These are phyloP conservation scores for Chelonoidis abingdonii DNA, from an alignment of 2,113 vertebrate species.

Conservation along the genomic window DNA sequence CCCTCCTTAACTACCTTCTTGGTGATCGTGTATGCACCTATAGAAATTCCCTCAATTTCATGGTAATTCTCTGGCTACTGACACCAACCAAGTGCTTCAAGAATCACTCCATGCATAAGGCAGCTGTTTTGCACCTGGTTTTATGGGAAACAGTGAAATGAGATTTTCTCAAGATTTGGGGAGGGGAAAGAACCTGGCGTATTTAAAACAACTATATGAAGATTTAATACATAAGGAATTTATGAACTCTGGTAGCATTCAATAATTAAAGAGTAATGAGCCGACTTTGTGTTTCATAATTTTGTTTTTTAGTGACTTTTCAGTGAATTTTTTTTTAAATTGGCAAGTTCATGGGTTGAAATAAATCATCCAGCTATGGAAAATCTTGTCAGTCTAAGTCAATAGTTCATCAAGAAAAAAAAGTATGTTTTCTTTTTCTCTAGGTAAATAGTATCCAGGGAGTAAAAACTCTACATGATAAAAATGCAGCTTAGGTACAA, in stretches of 20 bases:
- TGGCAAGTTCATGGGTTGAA: not conserved
- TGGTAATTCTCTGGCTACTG: slow-evolving; percentile 46
- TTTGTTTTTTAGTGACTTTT: not conserved
- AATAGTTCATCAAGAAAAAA: not conserved
- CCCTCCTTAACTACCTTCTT: slow-evolving; percentile 42
- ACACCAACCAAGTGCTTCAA: slow-evolving; percentile 51
- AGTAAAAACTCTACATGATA: not conserved
- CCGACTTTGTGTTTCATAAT: not conserved
- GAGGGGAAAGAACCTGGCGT: not conserved
- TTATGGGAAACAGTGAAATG: slow-evolving; percentile 77
- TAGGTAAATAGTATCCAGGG: not conserved
- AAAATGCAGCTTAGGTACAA: slow-evolving; percentile 3
- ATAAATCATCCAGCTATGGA: not conserved
- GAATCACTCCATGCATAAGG: slow-evolving; percentile 46
- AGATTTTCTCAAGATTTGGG: slow-evolving; percentile 80
- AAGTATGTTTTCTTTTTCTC: not conserved
- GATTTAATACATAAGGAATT: slow-evolving; percentile 30
- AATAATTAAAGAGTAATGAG: not conserved
- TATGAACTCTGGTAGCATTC: not conserved
- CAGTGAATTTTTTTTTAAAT: not conserved
- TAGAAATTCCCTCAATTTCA: slow-evolving; percentile 61
- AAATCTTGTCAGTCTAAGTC: not conserved
- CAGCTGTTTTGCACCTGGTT: slow-evolving; percentile 81
- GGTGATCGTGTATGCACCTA: slow-evolving; percentile 38
- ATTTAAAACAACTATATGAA: slow-evolving; percentile 37